Conservation (phyloP, 64 coral and sea anemone genomes). For the Hydrozoanthus tunicans region DNA sequence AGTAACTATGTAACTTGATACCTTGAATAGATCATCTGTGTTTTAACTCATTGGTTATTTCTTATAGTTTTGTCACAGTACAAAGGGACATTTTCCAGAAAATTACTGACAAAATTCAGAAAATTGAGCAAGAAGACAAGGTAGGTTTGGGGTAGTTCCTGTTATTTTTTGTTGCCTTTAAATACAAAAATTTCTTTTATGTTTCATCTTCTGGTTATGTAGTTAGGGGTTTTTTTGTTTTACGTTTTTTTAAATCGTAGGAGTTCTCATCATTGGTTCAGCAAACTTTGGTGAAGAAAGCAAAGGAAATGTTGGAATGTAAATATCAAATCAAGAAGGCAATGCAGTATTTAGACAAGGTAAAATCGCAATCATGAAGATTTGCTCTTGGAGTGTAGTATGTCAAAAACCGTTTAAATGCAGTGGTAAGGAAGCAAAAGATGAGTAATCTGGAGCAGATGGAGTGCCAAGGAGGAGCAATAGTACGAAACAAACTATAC, state of each 20-base stretch:
- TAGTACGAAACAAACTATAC: too few species aligned
- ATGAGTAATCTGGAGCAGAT: too few species aligned
- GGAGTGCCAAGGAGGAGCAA: too few species aligned
- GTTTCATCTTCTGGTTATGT: neutral
- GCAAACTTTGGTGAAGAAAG: conserved; percentile 37
- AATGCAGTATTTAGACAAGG: conserved; percentile 54
- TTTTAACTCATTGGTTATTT: neutral
- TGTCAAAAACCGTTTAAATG: too few species aligned
- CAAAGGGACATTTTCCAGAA: conserved; percentile 34
- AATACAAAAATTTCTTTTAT: neutral
- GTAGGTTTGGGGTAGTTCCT: neutral
- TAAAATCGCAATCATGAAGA: neutral
- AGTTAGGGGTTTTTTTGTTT: neutral
- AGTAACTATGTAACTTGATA: too few species aligned
- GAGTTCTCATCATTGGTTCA: conserved; percentile 21
- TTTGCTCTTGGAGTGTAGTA: too few species aligned
- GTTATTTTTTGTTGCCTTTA: neutral
- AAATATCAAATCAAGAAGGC: conserved; percentile 36
- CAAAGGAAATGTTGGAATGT: conserved; percentile 33
- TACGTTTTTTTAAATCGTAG: neutral
- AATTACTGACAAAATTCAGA: conserved; percentile 23
- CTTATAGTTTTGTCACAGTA: conserved; percentile 32
- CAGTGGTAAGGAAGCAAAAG: too few species aligned
- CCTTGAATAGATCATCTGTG: too few species aligned
- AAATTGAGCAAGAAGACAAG: conserved; percentile 18